Evolutionary conservation across 2,888 invertebrate species (phyloP).

Genomic region (Acrobasis suavella): DNA sequence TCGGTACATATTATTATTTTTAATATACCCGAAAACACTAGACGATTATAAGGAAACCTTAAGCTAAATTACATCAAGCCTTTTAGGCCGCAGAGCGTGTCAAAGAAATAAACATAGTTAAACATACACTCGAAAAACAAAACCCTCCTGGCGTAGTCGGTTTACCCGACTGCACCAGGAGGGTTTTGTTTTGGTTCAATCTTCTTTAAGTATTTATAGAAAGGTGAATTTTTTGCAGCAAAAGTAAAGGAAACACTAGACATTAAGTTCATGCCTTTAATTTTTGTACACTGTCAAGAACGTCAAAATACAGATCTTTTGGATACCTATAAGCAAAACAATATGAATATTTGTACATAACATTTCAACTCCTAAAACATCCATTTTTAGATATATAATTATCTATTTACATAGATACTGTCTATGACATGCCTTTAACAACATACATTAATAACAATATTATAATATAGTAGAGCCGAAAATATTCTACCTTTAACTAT

Average conservation of each 20-base stretch:
- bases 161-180: too few species aligned
- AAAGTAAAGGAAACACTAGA: not conserved
- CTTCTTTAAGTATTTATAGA: too few species aligned
- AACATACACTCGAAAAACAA: too few species aligned
- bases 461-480: conserved; percentile 55
- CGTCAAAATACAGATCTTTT: conserved; percentile 58
- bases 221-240: too few species aligned
- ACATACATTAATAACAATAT: conserved; percentile 62
- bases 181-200: too few species aligned
- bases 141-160: too few species aligned
- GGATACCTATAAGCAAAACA: conserved; percentile 41
- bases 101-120: too few species aligned
- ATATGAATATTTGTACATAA: conserved; percentile 34
- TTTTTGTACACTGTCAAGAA: conserved; percentile 64
- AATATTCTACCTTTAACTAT: conserved; percentile 43
- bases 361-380: conserved; percentile 29
- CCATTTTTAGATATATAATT: conserved; percentile 41
- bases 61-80: too few species aligned
- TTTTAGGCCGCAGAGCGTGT: too few species aligned
- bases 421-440: conserved; percentile 71
- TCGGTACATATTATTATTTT: too few species aligned
- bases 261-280: conserved; percentile 16
- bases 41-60: too few species aligned
- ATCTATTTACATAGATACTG: conserved; percentile 67
- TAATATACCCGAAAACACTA: too few species aligned